phyloP scores from a whole-genome alignment of 2,797 vertebrate genomes.

The Argyrosomus regius region DNA sequence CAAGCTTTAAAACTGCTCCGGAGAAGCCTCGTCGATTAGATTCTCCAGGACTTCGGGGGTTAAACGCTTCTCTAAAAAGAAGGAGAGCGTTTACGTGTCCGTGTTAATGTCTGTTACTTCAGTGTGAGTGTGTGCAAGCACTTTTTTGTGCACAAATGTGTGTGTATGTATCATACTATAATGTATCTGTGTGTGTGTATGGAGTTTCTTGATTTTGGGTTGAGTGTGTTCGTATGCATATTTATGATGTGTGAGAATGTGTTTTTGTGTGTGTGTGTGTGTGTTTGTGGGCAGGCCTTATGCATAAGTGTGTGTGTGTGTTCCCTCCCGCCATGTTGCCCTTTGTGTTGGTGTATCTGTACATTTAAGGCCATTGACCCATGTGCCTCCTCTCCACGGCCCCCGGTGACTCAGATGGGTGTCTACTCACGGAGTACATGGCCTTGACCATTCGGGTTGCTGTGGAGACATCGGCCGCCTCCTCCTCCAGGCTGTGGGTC shows the following conservation, averaged over 20 bases:
- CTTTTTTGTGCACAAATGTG: neutral
- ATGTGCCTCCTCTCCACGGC: slow-evolving; percentile 56
- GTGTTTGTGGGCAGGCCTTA: neutral
- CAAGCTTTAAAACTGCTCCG: slow-evolving; percentile 48
- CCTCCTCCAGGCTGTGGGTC: slow-evolving; percentile 93
- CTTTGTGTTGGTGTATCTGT: slow-evolving; percentile 52
- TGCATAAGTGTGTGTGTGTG: slow-evolving; percentile 14
- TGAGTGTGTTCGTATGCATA: neutral
- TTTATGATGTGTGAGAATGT: neutral
- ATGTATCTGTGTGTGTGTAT: neutral
- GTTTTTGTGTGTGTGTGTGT: neutral
- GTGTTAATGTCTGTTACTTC: neutral
- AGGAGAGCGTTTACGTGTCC: slow-evolving; percentile 12
- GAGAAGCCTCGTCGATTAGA: slow-evolving; percentile 20
- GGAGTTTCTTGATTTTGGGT: neutral
- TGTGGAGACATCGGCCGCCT: slow-evolving; percentile 91
- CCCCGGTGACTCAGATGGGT: slow-evolving; percentile 68
- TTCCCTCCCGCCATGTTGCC: slow-evolving; percentile 30
- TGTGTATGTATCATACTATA: fast-evolving
- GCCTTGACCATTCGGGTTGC: slow-evolving; percentile 97
- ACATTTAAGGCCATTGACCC: slow-evolving; percentile 68
- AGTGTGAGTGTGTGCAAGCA: neutral
- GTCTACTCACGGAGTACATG: slow-evolving; percentile 93
- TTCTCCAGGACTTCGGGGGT: slow-evolving; percentile 45
- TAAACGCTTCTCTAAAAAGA: slow-evolving; percentile 39